phyloP scores from a whole-genome alignment of 2,113 vertebrate species.

The Urocolius indicus region DNA sequence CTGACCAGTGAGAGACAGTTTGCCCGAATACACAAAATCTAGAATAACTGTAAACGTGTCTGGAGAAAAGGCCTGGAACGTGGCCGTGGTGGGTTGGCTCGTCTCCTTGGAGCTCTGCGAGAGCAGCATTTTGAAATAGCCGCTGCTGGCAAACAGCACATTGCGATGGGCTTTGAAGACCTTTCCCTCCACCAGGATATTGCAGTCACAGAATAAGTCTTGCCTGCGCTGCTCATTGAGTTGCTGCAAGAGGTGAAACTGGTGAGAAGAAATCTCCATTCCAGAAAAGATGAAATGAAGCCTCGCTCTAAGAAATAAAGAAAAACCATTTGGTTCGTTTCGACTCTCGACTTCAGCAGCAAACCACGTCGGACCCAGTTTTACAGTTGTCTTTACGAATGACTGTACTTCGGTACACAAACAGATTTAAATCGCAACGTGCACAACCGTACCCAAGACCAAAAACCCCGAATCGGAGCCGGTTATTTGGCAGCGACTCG shows the following conservation, averaged over 20 bases:
- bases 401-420: background rate
- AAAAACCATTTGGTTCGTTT: background rate
- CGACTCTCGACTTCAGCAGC: background rate
- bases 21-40: slow-evolving; percentile 96
- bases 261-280: slow-evolving; percentile 94
- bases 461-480: background rate
- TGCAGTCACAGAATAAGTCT: slow-evolving; percentile 96
- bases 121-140: slow-evolving; percentile 97
- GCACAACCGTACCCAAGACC: accelerated
- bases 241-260: slow-evolving; percentile 91
- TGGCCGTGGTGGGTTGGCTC: slow-evolving; percentile 84
- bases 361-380: accelerated
- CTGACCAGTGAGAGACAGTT: slow-evolving; percentile 89
- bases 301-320: background rate
- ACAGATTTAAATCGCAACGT: accelerated
- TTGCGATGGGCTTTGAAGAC: slow-evolving; percentile 96
- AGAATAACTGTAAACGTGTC: slow-evolving; percentile 94
- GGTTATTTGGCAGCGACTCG: background rate
- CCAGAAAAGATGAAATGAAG: slow-evolving; percentile 37
- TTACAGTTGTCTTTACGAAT: background rate
- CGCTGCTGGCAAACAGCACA: slow-evolving; percentile 93
- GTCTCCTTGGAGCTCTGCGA: slow-evolving; percentile 86
- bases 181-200: slow-evolving; percentile 91
- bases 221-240: slow-evolving; percentile 92
- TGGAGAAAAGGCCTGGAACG: slow-evolving; percentile 92